A percentile compares a stretch with the other conserved stretches of the same genome.
phyloP scores from a whole-genome alignment of 2,113 vertebrate species.

The Ellobius talpinus region DNA sequence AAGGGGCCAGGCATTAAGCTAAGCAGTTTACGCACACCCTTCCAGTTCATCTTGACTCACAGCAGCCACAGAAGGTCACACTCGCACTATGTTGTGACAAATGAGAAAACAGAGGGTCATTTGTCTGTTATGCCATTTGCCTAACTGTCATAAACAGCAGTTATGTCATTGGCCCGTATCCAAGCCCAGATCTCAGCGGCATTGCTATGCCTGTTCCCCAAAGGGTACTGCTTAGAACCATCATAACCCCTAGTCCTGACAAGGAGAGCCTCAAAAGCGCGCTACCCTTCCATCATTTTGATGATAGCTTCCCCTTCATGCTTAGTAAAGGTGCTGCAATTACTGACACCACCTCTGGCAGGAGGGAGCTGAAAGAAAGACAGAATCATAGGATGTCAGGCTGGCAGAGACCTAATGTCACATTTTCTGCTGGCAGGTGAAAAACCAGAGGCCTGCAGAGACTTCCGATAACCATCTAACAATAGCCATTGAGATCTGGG shows the following conservation, averaged over 20 bases:
- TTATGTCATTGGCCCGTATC: not conserved
- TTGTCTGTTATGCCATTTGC: not conserved
- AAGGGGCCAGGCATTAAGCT: not conserved
- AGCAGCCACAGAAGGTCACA: not conserved
- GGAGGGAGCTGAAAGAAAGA: constrained; percentile 59
- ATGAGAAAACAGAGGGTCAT: constrained; percentile 25
- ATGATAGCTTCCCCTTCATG: constrained; percentile 56
- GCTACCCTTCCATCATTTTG: not conserved
- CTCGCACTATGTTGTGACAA: not conserved
- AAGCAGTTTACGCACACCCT: not conserved
- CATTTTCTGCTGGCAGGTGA: constrained; percentile 4
- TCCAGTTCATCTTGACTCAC: not conserved
- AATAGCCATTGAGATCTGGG: not conserved
- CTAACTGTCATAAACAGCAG: not conserved
- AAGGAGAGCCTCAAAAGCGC: not conserved
- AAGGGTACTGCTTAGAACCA: not conserved
- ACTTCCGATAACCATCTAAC: constrained; percentile 25
- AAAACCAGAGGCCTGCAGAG: not conserved
- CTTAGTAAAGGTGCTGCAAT: constrained; percentile 64
- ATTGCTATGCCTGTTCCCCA: not conserved
- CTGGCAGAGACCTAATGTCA: constrained; percentile 52
- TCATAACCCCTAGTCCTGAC: not conserved
- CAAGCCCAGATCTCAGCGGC: not conserved
- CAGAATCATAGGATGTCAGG: constrained; percentile 64
- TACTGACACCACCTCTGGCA: constrained; percentile 58